Evolutionary conservation across 2,113 vertebrate species (phyloP).

Genomic region (Gopherus evgoodei): DNA sequence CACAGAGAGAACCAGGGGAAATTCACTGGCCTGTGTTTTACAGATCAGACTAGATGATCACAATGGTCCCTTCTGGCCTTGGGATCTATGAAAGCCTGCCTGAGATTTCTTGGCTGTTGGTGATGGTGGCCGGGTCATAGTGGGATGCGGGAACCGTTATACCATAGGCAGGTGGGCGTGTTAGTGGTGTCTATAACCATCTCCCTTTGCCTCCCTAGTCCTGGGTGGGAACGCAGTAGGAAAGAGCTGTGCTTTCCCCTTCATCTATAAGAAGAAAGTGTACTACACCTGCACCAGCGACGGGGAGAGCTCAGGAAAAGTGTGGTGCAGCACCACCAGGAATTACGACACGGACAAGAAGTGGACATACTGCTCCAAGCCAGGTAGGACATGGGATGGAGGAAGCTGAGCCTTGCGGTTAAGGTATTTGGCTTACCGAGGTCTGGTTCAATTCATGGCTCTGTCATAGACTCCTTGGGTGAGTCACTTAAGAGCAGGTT

Average conservation of each 20-base stretch:
- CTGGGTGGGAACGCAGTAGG: background rate
- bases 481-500: background rate
- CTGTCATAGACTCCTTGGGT: background rate
- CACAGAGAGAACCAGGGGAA: background rate
- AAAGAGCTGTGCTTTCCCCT: background rate
- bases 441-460: background rate
- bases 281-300: background rate
- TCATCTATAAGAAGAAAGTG: rapidly evolving
- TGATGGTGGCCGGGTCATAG: background rate
- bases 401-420: background rate
- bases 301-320: background rate
- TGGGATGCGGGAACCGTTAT: background rate
- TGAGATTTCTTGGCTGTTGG: background rate
- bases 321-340: background rate
- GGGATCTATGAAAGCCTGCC: background rate
- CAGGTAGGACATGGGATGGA: background rate
- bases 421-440: too few species aligned
- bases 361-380: background rate
- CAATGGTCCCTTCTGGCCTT: background rate
- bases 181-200: background rate
- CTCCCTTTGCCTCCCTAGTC: background rate
- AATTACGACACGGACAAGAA: background rate
- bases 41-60: too few species aligned
- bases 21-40: background rate
- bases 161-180: background rate